Percentiles rank a stretch among this genome's conserved stretches.
These are phyloP conservation scores for Hermaeophaga mercurialis DNA, from an alignment of 2,888 invertebrate species.

Conservation along the genomic window DNA sequence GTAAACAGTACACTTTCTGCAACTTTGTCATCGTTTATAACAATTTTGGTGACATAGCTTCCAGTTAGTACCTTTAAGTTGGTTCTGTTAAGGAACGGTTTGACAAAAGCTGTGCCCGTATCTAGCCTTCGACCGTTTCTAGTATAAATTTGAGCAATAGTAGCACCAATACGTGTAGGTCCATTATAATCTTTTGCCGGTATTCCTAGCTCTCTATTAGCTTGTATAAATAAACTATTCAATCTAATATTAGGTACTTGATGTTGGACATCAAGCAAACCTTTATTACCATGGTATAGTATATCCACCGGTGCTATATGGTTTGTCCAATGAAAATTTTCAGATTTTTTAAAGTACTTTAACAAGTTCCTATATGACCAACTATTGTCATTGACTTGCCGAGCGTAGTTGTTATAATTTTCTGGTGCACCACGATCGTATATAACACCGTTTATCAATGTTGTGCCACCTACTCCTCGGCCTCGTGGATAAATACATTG, in stretches of 20 bases:
- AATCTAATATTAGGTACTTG: background rate
- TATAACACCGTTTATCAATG: conserved; percentile 83
- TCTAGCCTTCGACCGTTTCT: background rate
- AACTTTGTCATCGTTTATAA: conserved; percentile 41
- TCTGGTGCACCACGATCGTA: conserved; percentile 82
- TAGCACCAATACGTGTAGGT: background rate
- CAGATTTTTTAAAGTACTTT: conserved; percentile 48
- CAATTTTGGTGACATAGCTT: conserved; percentile 58
- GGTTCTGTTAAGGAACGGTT: background rate
- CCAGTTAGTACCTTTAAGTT: conserved; percentile 34
- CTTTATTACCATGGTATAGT: conserved; percentile 17
- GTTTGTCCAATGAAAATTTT: conserved; percentile 24
- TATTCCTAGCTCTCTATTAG: conserved; percentile 66
- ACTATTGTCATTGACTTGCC: conserved; percentile 68
- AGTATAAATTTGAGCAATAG: background rate
- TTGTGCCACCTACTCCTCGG: conserved; percentile 72
- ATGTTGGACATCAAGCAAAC: conserved; percentile 60
- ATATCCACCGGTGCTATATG: background rate
- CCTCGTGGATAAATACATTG: conserved; percentile 72
- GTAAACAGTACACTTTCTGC: conserved; percentile 62
- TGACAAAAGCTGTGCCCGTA: background rate
- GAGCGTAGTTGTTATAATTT: conserved; percentile 85
- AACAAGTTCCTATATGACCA: conserved; percentile 54
- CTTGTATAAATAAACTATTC: background rate
- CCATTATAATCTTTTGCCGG: conserved; percentile 50